phyloP scores from a whole-genome alignment of 2,797 vertebrate species.

The Tragelaphus eurycerus region DNA sequence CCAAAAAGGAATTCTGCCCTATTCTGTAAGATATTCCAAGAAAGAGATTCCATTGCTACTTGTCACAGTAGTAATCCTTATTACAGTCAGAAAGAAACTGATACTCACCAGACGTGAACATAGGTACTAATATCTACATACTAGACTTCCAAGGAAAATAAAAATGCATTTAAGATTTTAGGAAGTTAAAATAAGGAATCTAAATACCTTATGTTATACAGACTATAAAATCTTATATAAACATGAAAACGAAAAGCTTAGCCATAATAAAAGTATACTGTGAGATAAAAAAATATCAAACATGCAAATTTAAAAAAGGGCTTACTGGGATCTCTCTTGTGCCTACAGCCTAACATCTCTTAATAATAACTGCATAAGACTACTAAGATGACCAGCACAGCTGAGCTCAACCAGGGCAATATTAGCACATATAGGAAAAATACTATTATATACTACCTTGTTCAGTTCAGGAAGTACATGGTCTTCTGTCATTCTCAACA shows the following conservation, averaged over 20 bases:
- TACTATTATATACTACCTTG: slow-evolving; percentile 86
- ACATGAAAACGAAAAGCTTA: not conserved
- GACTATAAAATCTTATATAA: not conserved
- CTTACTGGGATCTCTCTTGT: not conserved
- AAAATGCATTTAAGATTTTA: not conserved
- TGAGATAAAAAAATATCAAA: not conserved
- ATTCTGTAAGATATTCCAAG: not conserved
- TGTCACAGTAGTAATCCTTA: not conserved
- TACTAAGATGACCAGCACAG: not conserved
- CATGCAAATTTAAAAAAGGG: not conserved
- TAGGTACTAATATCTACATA: not conserved
- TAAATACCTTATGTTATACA: not conserved
- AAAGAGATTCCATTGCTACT: not conserved
- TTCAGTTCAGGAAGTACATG: slow-evolving; percentile 97
- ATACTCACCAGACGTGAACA: not conserved
- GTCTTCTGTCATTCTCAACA: slow-evolving; percentile 99
- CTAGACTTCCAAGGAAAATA: not conserved
- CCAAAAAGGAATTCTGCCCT: not conserved
- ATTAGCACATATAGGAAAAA: not conserved
- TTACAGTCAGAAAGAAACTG: not conserved
- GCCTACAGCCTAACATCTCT: not conserved
- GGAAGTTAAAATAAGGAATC: not conserved
- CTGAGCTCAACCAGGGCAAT: not conserved
- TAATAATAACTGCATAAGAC: not conserved
- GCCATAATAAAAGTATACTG: not conserved